Conservation (phyloP, 2,888 invertebrate genomes). For the Muschampia staudingeri region DNA sequence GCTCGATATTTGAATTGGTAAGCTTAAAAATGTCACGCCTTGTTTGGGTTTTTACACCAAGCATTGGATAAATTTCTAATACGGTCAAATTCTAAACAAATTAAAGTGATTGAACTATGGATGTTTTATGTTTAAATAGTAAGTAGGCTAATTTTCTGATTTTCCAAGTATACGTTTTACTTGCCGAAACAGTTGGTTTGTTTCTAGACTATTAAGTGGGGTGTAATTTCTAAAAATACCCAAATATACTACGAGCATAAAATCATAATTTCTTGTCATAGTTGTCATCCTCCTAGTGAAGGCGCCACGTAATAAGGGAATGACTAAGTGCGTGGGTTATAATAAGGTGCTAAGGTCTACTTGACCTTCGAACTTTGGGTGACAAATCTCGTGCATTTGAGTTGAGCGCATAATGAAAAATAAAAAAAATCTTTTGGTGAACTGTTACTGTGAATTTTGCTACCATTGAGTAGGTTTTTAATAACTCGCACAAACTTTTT, state of each 20-base stretch:
- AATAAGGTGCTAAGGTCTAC: constrained; percentile 30
- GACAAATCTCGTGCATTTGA: neutral
- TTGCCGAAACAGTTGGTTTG: too few relatives aligned
- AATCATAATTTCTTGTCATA: neutral
- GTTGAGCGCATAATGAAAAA: too few relatives aligned
- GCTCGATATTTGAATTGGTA: neutral
- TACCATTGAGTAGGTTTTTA: too few relatives aligned
- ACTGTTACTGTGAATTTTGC: too few relatives aligned
- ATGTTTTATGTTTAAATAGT: too few relatives aligned
- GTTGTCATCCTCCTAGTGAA: neutral
- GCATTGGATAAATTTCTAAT: neutral
- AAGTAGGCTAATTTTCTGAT: too few relatives aligned
- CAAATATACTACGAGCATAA: neutral
- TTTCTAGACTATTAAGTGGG: too few relatives aligned
- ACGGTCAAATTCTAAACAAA: neutral
- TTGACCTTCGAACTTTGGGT: constrained; percentile 31
- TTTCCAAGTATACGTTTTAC: too few relatives aligned
- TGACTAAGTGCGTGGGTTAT: constrained; percentile 32
- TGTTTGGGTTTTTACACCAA: neutral
- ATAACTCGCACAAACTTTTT: too few relatives aligned
- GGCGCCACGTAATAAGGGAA: constrained; percentile 27
- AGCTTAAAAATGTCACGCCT: neutral
- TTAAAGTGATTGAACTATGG: too few relatives aligned
- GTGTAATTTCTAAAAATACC: too few relatives aligned
- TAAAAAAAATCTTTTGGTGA: too few relatives aligned